A percentile compares a stretch with the other conserved stretches of the same genome.
These are phyloP conservation scores for Nematolebias whitei DNA, from an alignment of 2,113 vertebrate species.

Conservation along the genomic window DNA sequence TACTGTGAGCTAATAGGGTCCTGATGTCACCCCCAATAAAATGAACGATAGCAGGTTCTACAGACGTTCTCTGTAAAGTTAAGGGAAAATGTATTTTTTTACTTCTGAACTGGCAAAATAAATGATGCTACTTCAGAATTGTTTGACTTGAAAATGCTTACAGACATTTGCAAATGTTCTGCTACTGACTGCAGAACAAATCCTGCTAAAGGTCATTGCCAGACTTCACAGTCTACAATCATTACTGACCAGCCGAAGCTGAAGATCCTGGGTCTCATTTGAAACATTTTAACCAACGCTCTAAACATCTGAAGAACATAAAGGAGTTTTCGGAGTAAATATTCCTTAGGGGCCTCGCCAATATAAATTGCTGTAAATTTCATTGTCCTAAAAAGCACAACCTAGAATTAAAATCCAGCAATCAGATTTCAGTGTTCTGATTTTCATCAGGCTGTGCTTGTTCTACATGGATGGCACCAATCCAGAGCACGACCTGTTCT, in stretches of 20 bases:
- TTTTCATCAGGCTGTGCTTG: background rate
- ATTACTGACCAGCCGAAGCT: background rate
- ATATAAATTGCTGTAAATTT: background rate
- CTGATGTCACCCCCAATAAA: slow-evolving; percentile 50
- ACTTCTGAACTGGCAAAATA: background rate
- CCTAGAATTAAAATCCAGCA: slow-evolving; percentile 25
- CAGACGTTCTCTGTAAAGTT: slow-evolving; percentile 3
- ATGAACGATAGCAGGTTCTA: slow-evolving; percentile 3
- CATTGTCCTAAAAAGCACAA: slow-evolving; percentile 19
- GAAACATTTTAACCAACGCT: slow-evolving; percentile 22
- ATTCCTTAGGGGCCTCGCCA: background rate
- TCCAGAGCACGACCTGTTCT: slow-evolving; percentile 2
- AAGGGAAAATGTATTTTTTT: background rate
- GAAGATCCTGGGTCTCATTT: slow-evolving; percentile 1
- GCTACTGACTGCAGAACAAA: slow-evolving; percentile 20
- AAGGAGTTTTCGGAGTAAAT: slow-evolving; percentile 28
- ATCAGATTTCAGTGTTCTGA: background rate
- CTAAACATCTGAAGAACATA: slow-evolving; percentile 7
- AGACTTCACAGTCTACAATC: slow-evolving; percentile 7
- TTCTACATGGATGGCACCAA: slow-evolving; percentile 22
- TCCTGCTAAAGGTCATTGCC: slow-evolving; percentile 48
- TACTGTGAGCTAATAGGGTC: slow-evolving; percentile 30
- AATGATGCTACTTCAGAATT: background rate
- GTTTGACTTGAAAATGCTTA: background rate
- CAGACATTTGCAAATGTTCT: background rate